phyloP scores from a whole-genome alignment of 2,888 invertebrate species.

The Syrista parreyssii region DNA sequence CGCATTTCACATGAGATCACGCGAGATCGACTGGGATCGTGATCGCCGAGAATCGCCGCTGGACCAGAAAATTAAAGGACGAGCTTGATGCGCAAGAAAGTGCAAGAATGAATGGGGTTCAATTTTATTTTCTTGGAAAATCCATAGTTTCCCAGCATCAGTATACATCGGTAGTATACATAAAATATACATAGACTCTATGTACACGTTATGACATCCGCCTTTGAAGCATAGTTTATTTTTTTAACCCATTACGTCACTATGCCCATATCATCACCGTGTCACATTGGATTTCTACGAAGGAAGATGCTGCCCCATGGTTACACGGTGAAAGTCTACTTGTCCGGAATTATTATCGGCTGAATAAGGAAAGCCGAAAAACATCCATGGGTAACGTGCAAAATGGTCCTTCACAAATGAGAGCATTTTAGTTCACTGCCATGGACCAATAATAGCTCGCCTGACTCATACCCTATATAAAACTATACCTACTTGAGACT shows the following conservation, averaged over 20 bases:
- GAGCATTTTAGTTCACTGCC: conserved; percentile 20
- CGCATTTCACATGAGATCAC: not conserved
- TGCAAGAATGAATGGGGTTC: not conserved
- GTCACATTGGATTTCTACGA: not conserved
- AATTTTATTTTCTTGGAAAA: not conserved
- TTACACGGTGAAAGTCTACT: not conserved
- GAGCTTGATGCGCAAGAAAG: not conserved
- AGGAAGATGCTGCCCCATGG: not conserved
- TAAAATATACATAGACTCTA: not conserved
- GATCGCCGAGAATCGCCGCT: not conserved
- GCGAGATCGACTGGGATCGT: not conserved
- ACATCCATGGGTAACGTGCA: not conserved
- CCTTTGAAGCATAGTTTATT: not conserved
- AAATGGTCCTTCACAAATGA: not conserved
- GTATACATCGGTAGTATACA: not conserved
- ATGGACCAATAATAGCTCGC: conserved; percentile 12
- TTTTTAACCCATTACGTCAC: not conserved
- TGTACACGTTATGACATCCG: not conserved
- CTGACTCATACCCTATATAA: conserved; percentile 18
- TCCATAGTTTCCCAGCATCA: not conserved
- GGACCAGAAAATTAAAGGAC: not conserved
- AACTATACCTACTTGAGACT: conserved; percentile 11
- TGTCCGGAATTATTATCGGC: not conserved
- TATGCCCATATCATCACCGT: not conserved
- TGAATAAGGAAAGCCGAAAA: not conserved